Evolutionary conservation across 2,113 vertebrate species (phyloP).

Genomic region (Turnix velox): DNA sequence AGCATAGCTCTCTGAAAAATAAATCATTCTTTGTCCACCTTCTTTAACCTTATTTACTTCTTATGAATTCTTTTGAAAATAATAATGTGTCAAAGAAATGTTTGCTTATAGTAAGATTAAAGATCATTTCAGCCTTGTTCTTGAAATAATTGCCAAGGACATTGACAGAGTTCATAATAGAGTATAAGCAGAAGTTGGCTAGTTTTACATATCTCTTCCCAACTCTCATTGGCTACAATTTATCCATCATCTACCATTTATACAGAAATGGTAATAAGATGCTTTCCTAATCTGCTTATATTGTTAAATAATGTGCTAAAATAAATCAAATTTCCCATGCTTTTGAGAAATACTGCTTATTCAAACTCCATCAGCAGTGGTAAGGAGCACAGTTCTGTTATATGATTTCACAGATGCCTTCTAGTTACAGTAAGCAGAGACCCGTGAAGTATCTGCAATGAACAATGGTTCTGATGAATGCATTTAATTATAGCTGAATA

Average conservation of each 20-base stretch:
- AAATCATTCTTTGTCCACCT: not conserved
- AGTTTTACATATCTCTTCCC: not conserved
- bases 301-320: not conserved
- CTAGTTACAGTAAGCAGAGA: too few species aligned
- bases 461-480: too few species aligned
- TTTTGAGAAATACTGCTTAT: not conserved
- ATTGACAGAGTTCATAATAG: not conserved
- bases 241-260: constrained; percentile 17
- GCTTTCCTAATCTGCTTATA: not conserved
- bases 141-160: not conserved
- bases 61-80: not conserved
- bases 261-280: not conserved
- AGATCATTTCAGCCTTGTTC: not conserved
- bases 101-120: constrained; percentile 5
- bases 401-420: too few species aligned
- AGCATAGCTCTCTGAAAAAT: not conserved
- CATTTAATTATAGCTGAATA: too few species aligned
- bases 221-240: not conserved
- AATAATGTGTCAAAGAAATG: not conserved
- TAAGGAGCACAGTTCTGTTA: too few species aligned
- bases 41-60: not conserved
- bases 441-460: too few species aligned
- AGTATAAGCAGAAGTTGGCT: not conserved
- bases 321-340: not conserved
- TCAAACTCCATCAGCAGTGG: not conserved